Percentiles rank a stretch among this genome's conserved stretches.
Conservation (phyloP, 2,888 invertebrate species). For the Plagodis pulveraria region DNA sequence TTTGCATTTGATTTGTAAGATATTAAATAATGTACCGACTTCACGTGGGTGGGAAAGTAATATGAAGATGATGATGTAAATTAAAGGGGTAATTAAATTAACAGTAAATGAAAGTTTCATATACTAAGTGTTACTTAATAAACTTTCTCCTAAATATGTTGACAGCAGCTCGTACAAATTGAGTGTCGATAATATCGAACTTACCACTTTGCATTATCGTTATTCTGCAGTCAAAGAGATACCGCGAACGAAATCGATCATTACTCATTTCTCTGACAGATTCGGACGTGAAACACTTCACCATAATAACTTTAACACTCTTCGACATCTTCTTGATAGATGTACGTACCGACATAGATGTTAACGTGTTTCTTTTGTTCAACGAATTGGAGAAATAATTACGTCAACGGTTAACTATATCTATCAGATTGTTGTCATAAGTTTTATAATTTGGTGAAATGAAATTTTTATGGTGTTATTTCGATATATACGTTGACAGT, state of each 20-base stretch:
- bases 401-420: conserved; percentile 4
- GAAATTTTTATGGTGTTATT: too few relatives aligned
- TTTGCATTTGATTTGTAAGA: too few relatives aligned
- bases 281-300: conserved; percentile 74
- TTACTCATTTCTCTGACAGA: conserved; percentile 76
- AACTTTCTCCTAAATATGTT: background rate
- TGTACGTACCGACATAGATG: conserved; percentile 61
- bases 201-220: conserved; percentile 15
- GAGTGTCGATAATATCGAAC: conserved; percentile 3
- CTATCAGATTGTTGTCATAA: too few relatives aligned
- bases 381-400: conserved; percentile 25
- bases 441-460: too few relatives aligned
- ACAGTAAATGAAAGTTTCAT: too few relatives aligned
- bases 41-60: too few relatives aligned
- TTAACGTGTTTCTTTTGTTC: conserved; percentile 57
- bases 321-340: conserved; percentile 58
- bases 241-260: conserved; percentile 67
- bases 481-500: too few relatives aligned
- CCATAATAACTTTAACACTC: conserved; percentile 71
- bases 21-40: too few relatives aligned
- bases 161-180: conserved; percentile 12
- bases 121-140: too few relatives aligned
- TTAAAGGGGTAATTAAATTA: too few relatives aligned
- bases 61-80: too few relatives aligned
- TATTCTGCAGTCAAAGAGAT: conserved; percentile 44